Conservation (phyloP, 2,113 vertebrate genomes). For the Acinonyx jubatus region DNA sequence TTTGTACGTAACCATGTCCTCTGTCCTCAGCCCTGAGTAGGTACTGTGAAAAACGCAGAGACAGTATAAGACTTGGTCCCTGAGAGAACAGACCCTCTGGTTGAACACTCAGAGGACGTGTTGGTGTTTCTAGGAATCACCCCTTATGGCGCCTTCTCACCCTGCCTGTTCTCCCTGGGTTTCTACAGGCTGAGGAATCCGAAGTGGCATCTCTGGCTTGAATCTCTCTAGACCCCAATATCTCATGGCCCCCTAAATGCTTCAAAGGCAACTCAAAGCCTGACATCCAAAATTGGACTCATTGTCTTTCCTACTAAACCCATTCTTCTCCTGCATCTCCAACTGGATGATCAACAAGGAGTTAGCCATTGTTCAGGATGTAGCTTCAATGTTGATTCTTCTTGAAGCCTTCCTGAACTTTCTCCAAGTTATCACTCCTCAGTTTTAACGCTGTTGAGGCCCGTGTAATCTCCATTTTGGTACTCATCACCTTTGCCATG, state of each 20-base stretch:
- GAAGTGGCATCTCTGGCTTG: neutral
- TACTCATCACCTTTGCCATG: neutral
- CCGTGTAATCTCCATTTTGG: neutral
- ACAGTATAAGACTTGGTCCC: neutral
- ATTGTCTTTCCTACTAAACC: neutral
- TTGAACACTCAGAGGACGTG: fast-evolving
- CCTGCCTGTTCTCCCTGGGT: neutral
- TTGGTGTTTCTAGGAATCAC: neutral
- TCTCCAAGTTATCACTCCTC: neutral
- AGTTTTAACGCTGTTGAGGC: neutral
- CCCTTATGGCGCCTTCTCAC: neutral
- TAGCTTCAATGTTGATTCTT: neutral
- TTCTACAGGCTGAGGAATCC: neutral
- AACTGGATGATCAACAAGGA: neutral
- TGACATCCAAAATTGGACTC: neutral
- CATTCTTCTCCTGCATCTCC: neutral
- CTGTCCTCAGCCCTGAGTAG: neutral
- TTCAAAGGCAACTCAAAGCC: neutral
- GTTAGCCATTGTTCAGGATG: neutral
- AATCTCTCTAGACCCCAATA: neutral
- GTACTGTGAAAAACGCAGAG: neutral
- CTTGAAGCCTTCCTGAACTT: neutral
- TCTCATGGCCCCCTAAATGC: neutral
- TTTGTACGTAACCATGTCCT: neutral
- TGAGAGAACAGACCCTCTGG: neutral